Evolutionary conservation across 2,113 vertebrate genomes (phyloP).

Genomic region (Crotalus helleri): DNA sequence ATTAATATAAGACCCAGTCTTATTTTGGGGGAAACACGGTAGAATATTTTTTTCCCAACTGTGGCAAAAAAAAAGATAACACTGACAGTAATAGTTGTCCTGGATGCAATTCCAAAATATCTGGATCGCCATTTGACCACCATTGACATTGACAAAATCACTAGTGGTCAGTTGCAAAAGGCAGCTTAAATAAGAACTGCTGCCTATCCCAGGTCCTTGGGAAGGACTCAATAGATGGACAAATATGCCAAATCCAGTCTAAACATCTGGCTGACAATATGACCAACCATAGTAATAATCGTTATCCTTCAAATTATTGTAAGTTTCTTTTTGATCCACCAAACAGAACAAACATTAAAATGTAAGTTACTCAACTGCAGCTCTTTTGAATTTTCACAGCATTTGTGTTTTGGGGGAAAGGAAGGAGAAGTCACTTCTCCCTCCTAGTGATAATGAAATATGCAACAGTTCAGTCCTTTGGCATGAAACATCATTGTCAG

Average conservation of each 20-base stretch:
- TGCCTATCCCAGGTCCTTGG: neutral
- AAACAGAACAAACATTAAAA: neutral
- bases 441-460: conserved; percentile 45
- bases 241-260: neutral
- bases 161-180: neutral
- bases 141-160: neutral
- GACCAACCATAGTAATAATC: neutral
- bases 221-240: neutral
- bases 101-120: neutral
- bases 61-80: neutral
- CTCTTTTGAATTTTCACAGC: neutral
- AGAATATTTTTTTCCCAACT: neutral
- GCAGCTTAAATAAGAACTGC: neutral
- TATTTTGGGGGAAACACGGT: no score
- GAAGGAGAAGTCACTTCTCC: neutral
- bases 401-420: neutral
- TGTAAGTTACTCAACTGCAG: neutral
- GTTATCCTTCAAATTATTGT: neutral
- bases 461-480: conserved; percentile 31
- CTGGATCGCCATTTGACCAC: neutral
- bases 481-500: conserved; percentile 35
- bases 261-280: neutral
- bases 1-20: no score
- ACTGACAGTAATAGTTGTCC: neutral
- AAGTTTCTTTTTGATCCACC: neutral